A percentile compares a stretch with the other conserved stretches of the same genome.
Conservation (phyloP, 2,888 invertebrate species). For the Phyto melanocephala region DNA sequence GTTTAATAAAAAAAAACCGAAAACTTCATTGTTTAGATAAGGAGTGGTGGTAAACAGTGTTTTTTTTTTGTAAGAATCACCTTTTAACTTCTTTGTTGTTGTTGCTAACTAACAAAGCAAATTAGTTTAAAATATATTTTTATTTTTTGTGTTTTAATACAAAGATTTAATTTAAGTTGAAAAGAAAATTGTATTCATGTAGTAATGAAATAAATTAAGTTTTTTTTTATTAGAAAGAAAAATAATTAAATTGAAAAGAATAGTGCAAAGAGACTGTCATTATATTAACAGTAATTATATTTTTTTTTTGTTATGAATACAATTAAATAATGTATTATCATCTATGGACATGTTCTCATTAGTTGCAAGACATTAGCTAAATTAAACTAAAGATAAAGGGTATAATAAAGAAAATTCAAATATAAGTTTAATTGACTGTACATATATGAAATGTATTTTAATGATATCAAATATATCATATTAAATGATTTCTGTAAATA, state of each 20-base stretch:
- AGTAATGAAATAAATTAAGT: neutral
- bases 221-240: neutral
- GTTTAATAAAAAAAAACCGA: constrained; percentile 5
- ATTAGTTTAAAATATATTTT: neutral
- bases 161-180: neutral
- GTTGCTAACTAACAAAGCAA: neutral
- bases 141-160: neutral
- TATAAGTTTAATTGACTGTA: neutral
- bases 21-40: neutral
- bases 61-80: neutral
- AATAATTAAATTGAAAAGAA: constrained; percentile 18
- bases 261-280: neutral
- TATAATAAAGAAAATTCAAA: neutral
- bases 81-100: neutral
- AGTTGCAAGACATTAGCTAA: neutral
- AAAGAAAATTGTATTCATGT: constrained; percentile 25
- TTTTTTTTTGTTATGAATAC: neutral
- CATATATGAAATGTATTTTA: too few relatives aligned
- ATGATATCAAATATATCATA: too few relatives aligned
- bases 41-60: constrained; percentile 11
- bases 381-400: neutral
- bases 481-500: too few relatives aligned
- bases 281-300: constrained; percentile 13
- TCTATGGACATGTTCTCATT: neutral
- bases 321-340: neutral